Evolutionary conservation across 2,888 invertebrate species (phyloP).

Genomic region (Clusia tigrina): DNA sequence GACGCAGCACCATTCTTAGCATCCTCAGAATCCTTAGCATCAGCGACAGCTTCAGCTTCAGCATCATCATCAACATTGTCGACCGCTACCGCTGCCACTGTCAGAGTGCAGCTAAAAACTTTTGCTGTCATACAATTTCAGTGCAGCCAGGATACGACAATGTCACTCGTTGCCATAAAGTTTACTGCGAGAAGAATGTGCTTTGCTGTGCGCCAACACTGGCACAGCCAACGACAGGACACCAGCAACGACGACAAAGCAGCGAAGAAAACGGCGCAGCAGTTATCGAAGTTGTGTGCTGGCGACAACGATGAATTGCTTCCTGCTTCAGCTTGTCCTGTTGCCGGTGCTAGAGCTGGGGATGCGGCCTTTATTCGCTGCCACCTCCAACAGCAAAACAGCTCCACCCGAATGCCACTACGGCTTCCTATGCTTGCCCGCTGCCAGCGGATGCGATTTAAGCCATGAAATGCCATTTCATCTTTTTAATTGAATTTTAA

Average conservation of each 20-base stretch:
- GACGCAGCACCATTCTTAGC: neutral
- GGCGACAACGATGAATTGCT: conserved; percentile 8
- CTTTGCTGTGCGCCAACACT: too few relatives aligned
- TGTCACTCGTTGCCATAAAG: neutral
- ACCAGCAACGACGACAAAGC: neutral
- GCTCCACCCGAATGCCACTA: neutral
- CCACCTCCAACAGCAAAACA: neutral
- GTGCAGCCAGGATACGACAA: conserved; percentile 10
- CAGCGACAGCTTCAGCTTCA: neutral
- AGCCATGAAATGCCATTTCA: conserved; percentile 57
- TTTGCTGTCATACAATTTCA: conserved; percentile 16
- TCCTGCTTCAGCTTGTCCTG: neutral
- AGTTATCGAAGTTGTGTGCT: neutral
- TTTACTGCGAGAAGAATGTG: neutral
- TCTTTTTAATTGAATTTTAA: conserved; percentile 63
- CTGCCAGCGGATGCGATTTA: conserved; percentile 32
- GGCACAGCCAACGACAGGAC: neutral
- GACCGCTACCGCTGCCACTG: neutral
- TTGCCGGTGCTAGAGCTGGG: neutral
- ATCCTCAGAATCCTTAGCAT: neutral
- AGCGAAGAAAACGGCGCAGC: conserved; percentile 12
- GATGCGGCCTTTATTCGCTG: neutral
- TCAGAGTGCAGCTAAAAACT: neutral
- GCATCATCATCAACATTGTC: neutral
- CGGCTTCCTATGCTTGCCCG: neutral